Evolutionary conservation across 2,113 vertebrate species (phyloP), one percentile per base, ranked within the genome.

Genomic region (Furnarius figulus): DNA sequence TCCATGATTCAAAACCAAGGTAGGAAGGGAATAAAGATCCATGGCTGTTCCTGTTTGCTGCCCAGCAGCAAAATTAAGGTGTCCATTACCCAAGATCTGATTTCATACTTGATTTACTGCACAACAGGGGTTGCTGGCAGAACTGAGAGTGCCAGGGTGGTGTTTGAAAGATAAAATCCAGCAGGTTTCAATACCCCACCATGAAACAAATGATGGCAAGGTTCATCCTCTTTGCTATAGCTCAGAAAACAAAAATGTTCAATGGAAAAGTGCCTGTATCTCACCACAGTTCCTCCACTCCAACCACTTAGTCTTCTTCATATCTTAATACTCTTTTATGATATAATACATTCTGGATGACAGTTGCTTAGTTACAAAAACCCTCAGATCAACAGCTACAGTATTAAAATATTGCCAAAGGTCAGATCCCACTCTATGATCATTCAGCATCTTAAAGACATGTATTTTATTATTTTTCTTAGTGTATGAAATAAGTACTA

Each of bases 291-390:
- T 93, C 25, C 39, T 75, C 58, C 24, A 74, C 67, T 86, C 25
- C 55, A 82, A 70, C 44, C 49, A 33, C 65, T 86, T 68, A 42
- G 31, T 93, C 46, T 93, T 53, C 33, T 89, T 92, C 82, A 71
- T 47, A 87, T 73, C 53, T 94, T 96, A 89, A 94, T 77, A 89
- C 33, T 76, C n/a, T 77, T 95, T 94, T 92, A 95, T 72, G 77
- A 91, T 72, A 58, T 15, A 92, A 95, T 95, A 89, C 47, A 91
- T 95, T 95, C 62, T 94, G 50, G 53, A 83, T 95, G 89, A 93
- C 95, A 96, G 96, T 95, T 95, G 93, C 91, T 91, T 95, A 92
- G 94, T 73, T 96, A 97, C 95, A 93, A 97, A 95, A 78, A 31
- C 40, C 87, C 90, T 92, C 46, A 62, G 85, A 94, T 87, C 73